Percentiles rank a stretch among this genome's conserved stretches.
These are phyloP conservation scores for Pachyseris speciosa DNA, from an alignment of 64 coral and sea anemone genomes.

Conservation along the genomic window DNA sequence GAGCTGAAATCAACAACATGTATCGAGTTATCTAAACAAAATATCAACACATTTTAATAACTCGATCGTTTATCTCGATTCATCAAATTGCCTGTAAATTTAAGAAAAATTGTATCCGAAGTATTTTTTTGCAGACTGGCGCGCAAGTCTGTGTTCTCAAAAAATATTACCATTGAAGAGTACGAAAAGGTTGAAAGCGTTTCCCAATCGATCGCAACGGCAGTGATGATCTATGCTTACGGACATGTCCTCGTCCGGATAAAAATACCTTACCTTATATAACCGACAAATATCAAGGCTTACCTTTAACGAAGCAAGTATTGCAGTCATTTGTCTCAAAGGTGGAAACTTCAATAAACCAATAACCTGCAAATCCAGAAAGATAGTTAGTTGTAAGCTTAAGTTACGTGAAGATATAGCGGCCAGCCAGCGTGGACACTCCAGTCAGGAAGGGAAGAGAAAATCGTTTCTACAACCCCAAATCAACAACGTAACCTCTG, in stretches of 20 bases:
- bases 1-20: slow-evolving; percentile 16
- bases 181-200: neutral
- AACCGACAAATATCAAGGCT: slow-evolving; percentile 8
- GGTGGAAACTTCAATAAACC: neutral
- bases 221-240: neutral
- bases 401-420: neutral
- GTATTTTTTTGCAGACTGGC: neutral
- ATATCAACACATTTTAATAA: slow-evolving; percentile 56
- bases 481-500: neutral
- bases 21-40: slow-evolving; percentile 58
- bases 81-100: slow-evolving; percentile 37
- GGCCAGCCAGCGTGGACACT: neutral
- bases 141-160: neutral
- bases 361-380: neutral
- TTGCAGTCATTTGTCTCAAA: neutral
- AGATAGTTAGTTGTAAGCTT: neutral
- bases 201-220: neutral
- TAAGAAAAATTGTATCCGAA: neutral
- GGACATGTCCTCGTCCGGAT: neutral
- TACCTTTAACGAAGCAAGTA: slow-evolving; percentile 7
- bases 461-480: neutral
- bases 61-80: slow-evolving; percentile 8
- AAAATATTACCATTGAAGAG: neutral
- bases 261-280: neutral
- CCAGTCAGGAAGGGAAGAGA: neutral